These are phyloP conservation scores for Teinopalpus imperialis DNA, from an alignment of 2,888 invertebrate genomes.

Conservation along the genomic window DNA sequence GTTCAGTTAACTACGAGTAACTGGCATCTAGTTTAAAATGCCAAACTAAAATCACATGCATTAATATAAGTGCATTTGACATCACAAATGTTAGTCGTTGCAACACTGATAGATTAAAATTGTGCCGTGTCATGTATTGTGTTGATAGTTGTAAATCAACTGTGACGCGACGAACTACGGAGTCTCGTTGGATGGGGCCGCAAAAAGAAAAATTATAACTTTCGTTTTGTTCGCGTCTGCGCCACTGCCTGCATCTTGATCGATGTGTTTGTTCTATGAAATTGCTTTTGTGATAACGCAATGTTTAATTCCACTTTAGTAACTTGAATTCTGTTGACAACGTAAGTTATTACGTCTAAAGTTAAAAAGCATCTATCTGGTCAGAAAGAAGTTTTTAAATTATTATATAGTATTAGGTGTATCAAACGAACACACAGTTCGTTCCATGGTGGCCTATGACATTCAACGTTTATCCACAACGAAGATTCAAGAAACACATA, in stretches of 20 bases:
- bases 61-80: conserved; percentile 23
- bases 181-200: conserved; percentile 43
- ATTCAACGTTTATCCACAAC: too few species aligned
- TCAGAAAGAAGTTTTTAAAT: too few species aligned
- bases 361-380: too few species aligned
- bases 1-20: conserved; percentile 5
- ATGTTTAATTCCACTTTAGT: conserved; percentile 39
- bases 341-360: too few species aligned
- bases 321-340: conserved; percentile 27
- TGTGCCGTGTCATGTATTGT: conserved; percentile 32
- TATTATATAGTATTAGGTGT: too few species aligned
- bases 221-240: conserved; percentile 38
- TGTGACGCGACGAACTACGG: conserved; percentile 15
- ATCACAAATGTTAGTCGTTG: conserved; percentile 15
- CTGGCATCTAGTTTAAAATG: conserved; percentile 11
- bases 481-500: too few species aligned
- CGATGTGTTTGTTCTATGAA: conserved; percentile 50
- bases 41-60: conserved; percentile 20
- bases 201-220: conserved; percentile 49
- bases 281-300: conserved; percentile 44
- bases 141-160: conserved; percentile 37
- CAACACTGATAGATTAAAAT: conserved; percentile 23
- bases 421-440: too few species aligned
- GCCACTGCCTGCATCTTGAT: conserved; percentile 45
- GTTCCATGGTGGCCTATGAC: too few species aligned